Evolutionary conservation across 2,113 vertebrate genomes (phyloP).

Genomic region (Redunca redunca): DNA sequence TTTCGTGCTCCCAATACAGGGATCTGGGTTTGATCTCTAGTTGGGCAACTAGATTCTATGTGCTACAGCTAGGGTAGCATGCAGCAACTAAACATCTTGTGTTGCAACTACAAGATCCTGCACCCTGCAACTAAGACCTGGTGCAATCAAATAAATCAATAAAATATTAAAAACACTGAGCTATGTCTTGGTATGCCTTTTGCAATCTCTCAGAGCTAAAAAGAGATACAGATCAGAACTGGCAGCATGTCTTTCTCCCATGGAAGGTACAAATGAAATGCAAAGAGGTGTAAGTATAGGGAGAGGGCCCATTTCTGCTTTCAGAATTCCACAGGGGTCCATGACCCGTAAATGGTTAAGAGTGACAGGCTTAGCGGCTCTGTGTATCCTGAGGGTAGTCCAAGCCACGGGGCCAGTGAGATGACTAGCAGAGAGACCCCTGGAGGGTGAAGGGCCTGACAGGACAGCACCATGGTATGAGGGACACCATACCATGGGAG

Average conservation of each 20-base stretch:
- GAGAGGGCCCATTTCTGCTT: neutral
- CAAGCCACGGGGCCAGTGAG: neutral
- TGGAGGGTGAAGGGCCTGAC: neutral
- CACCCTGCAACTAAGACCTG: neutral
- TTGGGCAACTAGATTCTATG: neutral
- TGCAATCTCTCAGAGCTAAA: neutral
- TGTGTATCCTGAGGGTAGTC: neutral
- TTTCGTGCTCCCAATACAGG: neutral
- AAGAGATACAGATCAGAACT: neutral
- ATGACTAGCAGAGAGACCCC: neutral
- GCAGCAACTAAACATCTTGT: neutral
- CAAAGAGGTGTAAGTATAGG: neutral
- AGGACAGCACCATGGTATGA: neutral
- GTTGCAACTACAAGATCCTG: neutral
- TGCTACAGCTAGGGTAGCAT: neutral
- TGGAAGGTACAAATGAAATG: neutral
- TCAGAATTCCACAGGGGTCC: neutral
- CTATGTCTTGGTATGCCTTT: neutral
- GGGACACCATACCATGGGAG: neutral
- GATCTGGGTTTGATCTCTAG: neutral
- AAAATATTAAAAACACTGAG: neutral
- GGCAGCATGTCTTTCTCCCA: neutral
- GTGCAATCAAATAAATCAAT: neutral
- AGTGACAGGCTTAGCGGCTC: neutral
- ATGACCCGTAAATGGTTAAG: neutral